Evolutionary conservation across 2,113 vertebrate genomes (phyloP), one percentile per base, ranked within the genome.

Genomic region (Rallus limicola): DNA sequence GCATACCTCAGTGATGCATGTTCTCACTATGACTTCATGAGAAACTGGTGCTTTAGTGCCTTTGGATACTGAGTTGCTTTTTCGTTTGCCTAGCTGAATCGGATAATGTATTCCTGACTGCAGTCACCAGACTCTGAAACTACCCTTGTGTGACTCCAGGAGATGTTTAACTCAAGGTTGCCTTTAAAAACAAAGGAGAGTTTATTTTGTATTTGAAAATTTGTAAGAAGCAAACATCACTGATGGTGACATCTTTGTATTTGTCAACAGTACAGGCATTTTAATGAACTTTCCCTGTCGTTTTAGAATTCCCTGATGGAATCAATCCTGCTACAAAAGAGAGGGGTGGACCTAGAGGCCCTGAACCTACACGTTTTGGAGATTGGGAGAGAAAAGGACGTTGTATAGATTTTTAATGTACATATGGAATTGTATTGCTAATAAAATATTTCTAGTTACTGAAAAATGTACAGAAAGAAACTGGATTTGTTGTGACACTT

Each of bases 301-400:
- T 89, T 97, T 86, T 96, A 99, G 99, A 98, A 97, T 99, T 99
- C 94, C 99, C 99, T 53, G 98, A 98, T 95, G 98, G 98, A 91
- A 95, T 99, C 90, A 99, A 99, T 97, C 99, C 99, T 71, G 93
- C 91, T 58, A 99, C 99, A 84, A 99, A 99, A 95, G 99, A 99
- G 96, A 99, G 98, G 69, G 99, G 99, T 65, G 99, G 99, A 79
- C 99, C 99, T 38, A 98, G 97, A 89, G 99, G 99, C 79, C 99
- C 99, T 21, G 99, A 99, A 97, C 99, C 99, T 81, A 99, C 99
- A 7, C 99, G 99, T 80, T 99, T 99, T 0, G 99, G 99, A 94
- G 99, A 99, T 71, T 99, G 99, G 99, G 99, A 99, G 94, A 98
- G 99, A 93, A 99, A 99, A 97, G 99, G 99, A 83, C 99, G 99